Percentiles rank a stretch among this genome's conserved stretches.
phyloP scores from a whole-genome alignment of 2,888 invertebrate species.

The Candidula unifasciata region DNA sequence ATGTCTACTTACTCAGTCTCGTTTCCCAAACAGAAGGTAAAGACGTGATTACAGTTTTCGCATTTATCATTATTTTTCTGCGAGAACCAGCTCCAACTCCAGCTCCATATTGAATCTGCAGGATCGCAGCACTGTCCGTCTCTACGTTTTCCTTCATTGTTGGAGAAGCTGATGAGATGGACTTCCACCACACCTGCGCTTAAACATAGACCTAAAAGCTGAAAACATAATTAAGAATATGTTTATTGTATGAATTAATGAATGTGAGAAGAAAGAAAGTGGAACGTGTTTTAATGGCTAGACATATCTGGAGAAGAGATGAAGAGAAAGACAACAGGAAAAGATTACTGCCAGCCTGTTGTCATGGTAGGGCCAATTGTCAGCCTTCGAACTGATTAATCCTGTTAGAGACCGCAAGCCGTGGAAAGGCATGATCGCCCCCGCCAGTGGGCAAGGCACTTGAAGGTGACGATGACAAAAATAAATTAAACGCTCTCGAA shows the following conservation, averaged over 20 bases:
- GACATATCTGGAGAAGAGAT: too few species aligned
- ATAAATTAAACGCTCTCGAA: too few species aligned
- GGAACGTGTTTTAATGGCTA: too few species aligned
- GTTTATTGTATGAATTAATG: not conserved
- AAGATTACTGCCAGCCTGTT: too few species aligned
- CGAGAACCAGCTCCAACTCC: not conserved
- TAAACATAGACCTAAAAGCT: not conserved
- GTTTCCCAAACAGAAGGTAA: constrained; percentile 34
- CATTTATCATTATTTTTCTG: not conserved
- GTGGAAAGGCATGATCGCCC: too few species aligned
- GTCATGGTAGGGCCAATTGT: too few species aligned
- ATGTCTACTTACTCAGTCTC: constrained; percentile 28
- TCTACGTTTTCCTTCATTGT: constrained; percentile 7
- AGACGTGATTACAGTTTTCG: constrained; percentile 30
- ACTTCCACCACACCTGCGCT: constrained; percentile 10
- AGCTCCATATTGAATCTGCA: constrained; percentile 11
- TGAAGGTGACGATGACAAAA: too few species aligned
- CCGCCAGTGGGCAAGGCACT: too few species aligned
- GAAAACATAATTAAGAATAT: not conserved
- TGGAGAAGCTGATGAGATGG: not conserved
- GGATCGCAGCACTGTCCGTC: constrained; percentile 36
- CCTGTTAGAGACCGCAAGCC: too few species aligned
- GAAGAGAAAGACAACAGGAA: too few species aligned
- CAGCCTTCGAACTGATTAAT: too few species aligned
- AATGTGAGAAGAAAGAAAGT: too few species aligned